Evolutionary conservation across 2,888 invertebrate species (phyloP), one percentile per base, ranked within the genome.

Genomic region (Phalera bucephala): DNA sequence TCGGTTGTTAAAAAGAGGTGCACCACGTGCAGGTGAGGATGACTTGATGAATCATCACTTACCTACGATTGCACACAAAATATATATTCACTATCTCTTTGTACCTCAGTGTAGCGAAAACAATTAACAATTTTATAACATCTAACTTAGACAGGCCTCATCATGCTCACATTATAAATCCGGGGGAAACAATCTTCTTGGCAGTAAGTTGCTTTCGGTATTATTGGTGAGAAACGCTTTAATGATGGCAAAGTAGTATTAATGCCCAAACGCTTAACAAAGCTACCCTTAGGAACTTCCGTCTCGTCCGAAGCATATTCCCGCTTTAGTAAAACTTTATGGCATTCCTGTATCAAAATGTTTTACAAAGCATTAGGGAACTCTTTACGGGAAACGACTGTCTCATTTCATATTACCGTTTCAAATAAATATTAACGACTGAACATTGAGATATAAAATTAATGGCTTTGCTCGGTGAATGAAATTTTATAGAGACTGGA

Each of bases 281-380:
- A 45, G 42, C 42, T 45, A 45, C 50, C 48, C 53, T 60, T 47
- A 47, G 45, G 41, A 66, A 67, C 51, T 71, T 65, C 47, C 48
- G 45, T 41, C 36, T 52, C 44, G 42, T 52, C 48, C 47, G 38
- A 56, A 38, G 52, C 50, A 60, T 60, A 54, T 52, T 52, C 45
- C 53, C 36, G 43, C 49, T 36, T 48, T 53, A 62, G 57, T 48
- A 64, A 61, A 65, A 59, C 38, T 66, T 60, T 55, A 59, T 57
- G 46, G 33, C 31, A 14, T 45, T 40, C 37, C 45, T 40, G 43
- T 34, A 46, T 54, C 46, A 47, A 61, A 62, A 62, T 56, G 60
- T 60, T 57, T 35, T 31, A 19, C 13, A 20, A 22, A 45, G 20
- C 34, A 37, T 55, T 56, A 40, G 31, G 36, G 13, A 54, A 44